Evolutionary conservation across 1,140 invertebrate genomes (phyloP), one percentile per base, ranked within the genome.

Genomic region (Aethina tumida): DNA sequence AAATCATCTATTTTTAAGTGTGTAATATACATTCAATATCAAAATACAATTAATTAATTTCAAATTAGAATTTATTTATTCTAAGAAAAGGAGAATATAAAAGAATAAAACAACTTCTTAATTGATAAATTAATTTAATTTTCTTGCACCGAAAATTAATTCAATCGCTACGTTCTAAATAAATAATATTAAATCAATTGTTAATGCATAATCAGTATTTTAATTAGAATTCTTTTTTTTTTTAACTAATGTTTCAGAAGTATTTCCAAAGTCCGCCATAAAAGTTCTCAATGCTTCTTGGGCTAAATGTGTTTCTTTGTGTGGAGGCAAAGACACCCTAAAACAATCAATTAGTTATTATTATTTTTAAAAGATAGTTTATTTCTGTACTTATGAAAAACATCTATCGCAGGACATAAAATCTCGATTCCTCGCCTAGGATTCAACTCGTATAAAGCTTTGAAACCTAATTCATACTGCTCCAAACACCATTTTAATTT

Each of bases 231-330:
- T 4, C 18, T 17, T 25, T 28, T 38, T 28, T 39, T 21, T 31
- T 18, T 39, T 33, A 2, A 27, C 24, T 2, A 39, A 24, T 30
- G 18, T 37, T 14, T 38, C 24, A 2, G 29, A 43, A 4, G 15
- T 26, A 19, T 56, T 58, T 25, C 55, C 53, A n/a, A 19, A 25
- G 28, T 55, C 39, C 2, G 48, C 54, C 8, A 51, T 65, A 49
- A 74, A 79, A 5, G 68, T 63, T 0, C 67, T 60, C 29, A 79
- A 50, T 1, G 71, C 68, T 44, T 77, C 74, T 53, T 80, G 73
- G 0, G 73, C 76, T 12, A 75, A 52, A 13, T 77, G 68, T 0
- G 75, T 73, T 29, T 68, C 66, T 21, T 67, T 63, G 42, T 79
- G 71, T 0, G 77, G 77, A 1, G 74, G 59, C 2, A 56, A 50